Evolutionary conservation across 2,888 invertebrate genomes (phyloP).

Genomic region (Margaritifera margaritifera): DNA sequence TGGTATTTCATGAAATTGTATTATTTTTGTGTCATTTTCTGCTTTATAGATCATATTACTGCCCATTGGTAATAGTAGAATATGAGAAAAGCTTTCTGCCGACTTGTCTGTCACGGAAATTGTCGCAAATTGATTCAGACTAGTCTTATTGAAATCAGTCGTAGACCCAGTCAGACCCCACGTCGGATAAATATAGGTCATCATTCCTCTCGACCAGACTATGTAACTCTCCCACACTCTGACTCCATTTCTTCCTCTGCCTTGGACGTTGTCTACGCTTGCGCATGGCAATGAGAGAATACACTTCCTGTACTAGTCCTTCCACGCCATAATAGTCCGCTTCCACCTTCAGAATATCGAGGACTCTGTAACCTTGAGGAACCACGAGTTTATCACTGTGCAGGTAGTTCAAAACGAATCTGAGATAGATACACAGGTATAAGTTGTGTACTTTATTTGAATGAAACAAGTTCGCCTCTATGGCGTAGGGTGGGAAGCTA

Average conservation of each 20-base stretch:
- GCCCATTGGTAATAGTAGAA: too few species aligned
- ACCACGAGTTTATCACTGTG: slow-evolving; percentile 51
- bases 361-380: slow-evolving; percentile 56
- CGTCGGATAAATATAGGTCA: slow-evolving; percentile 46
- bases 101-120: too few species aligned
- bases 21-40: too few species aligned
- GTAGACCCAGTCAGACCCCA: slow-evolving; percentile 44
- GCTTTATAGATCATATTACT: too few species aligned
- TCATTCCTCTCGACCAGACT: slow-evolving; percentile 33
- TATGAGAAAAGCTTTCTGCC: too few species aligned
- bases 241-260: slow-evolving; percentile 30
- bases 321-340: slow-evolving; percentile 55
- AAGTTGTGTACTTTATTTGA: not conserved
- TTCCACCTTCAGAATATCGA: slow-evolving; percentile 56
- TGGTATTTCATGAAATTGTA: too few species aligned
- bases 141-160: too few species aligned
- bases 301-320: slow-evolving; percentile 45
- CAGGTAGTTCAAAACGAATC: slow-evolving; percentile 57
- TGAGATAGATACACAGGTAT: slow-evolving; percentile 31
- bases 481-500: too few species aligned
- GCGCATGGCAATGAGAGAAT: slow-evolving; percentile 38
- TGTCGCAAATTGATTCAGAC: too few species aligned
- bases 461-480: too few species aligned
- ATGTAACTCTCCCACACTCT: slow-evolving; percentile 26
- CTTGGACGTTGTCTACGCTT: slow-evolving; percentile 30